These are phyloP conservation scores for Eudyptes chrysolophus DNA, from an alignment of 2,113 vertebrate species.

Conservation along the genomic window DNA sequence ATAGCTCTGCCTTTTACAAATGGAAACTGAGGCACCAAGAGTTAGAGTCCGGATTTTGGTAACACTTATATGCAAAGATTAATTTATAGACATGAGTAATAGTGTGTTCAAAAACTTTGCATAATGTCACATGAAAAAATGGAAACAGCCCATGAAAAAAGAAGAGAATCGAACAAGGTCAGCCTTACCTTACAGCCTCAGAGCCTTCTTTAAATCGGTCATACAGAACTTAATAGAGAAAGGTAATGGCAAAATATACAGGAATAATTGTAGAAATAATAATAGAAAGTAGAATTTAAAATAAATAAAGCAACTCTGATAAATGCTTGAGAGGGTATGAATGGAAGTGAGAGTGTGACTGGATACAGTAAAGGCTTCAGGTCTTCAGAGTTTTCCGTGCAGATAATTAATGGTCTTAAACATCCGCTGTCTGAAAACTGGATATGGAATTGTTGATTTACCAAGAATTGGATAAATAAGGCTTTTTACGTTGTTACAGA, in stretches of 20 bases:
- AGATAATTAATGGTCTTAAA: background rate
- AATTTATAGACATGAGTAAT: background rate
- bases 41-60: background rate
- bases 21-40: background rate
- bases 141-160: background rate
- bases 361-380: background rate
- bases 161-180: background rate
- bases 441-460: background rate
- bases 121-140: background rate
- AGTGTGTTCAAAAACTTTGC: background rate
- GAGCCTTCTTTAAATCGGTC: background rate
- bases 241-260: background rate
- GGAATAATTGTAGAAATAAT: background rate
- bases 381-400: background rate
- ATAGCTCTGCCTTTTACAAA: background rate
- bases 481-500: background rate
- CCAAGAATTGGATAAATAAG: background rate
- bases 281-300: background rate
- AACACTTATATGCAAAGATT: background rate
- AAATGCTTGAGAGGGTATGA: background rate
- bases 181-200: background rate
- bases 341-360: background rate
- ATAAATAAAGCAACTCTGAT: background rate
- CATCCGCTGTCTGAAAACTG: background rate
- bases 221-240: background rate